Conservation (phyloP, 1,140 invertebrate genomes). For the Dendrolimus punctatus region DNA sequence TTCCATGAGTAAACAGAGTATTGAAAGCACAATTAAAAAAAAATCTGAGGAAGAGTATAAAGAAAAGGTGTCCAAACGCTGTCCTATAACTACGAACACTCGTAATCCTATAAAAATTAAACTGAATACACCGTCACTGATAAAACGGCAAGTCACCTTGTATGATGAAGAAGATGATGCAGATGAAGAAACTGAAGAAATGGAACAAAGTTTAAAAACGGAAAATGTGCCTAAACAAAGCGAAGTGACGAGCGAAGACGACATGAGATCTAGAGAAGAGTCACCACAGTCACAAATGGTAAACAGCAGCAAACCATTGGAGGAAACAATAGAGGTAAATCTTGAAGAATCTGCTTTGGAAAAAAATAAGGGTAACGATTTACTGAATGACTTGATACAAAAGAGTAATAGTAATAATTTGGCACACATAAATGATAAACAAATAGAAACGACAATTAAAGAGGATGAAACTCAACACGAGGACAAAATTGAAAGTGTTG, state of each 20-base stretch:
- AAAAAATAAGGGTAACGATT: too few relatives aligned
- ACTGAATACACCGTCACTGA: slow-evolving; percentile 50
- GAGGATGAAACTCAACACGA: too few relatives aligned
- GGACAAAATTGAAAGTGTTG: too few relatives aligned
- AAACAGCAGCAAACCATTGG: slow-evolving; percentile 9
- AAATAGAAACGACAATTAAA: too few relatives aligned
- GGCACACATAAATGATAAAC: too few relatives aligned
- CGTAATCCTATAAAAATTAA: slow-evolving; percentile 66
- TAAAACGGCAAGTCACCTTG: slow-evolving; percentile 45
- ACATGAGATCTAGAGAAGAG: too few relatives aligned
- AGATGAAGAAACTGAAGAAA: slow-evolving; percentile 12
- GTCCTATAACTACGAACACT: slow-evolving; percentile 55
- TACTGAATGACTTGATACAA: too few relatives aligned
- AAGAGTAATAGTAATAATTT: too few relatives aligned
- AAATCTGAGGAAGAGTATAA: slow-evolving; percentile 50
- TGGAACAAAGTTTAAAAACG: slow-evolving; percentile 3
- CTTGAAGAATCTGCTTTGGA: too few relatives aligned
- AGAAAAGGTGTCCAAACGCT: slow-evolving; percentile 54
- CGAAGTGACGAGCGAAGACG: too few relatives aligned
- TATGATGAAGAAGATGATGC: slow-evolving; percentile 55
- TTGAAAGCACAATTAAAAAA: slow-evolving; percentile 19
- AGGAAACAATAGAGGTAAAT: too few relatives aligned
- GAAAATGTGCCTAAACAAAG: background rate
- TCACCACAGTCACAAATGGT: slow-evolving; percentile 14
- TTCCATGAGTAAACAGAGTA: background rate